Evolutionary conservation across 2,113 vertebrate genomes (phyloP), one percentile per base, ranked within the genome.

Genomic region (Galemys pyrenaicus): DNA sequence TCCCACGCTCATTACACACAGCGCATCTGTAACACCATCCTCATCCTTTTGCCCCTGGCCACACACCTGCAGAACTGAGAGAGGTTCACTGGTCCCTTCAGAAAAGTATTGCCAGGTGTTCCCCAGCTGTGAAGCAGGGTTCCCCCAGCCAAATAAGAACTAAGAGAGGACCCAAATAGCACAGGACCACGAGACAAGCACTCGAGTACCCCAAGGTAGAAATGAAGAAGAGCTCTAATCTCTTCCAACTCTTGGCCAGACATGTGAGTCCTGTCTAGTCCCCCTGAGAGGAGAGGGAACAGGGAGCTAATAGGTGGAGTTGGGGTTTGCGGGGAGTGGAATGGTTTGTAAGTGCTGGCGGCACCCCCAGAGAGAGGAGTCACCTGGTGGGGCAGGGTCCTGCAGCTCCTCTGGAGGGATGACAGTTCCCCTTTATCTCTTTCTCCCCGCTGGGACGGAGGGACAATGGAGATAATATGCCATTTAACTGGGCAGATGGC

Each of bases 401-500:
- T 93, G 11, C 35, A 37, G 68, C 6, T 41, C 92, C 92, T 94
- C 74, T 41, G 91, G 8, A 32, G 78, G 91, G 81, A 24, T 65
- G 78, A 32, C 37, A 87, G 87, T 90, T 78, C 56, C 51, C 41
- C 86, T 95, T 89, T 84, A 84, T 95, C 75, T 94, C 82, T 78
- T 80, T 93, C 54, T 83, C 83, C 95, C 96, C 91, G 6, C 28
- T 16, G 97, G 96, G 93, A 96, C 10, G 56, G 15, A 2, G 56
- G 93, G 91, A 96, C 92, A 96, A 94, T 94, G 60, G 92, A 95
- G 96, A 95, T 97, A 96, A 98, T 98, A 97, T 80, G 83, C 95
- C 89, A 20, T 84, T 97, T 98, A 95, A 95, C 96, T 96, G 97
- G 95, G 94, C 97, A 98, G 98, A 98, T 97, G 98, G 97, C 94